Evolutionary conservation across 2,797 vertebrate species (phyloP).

Genomic region (Podarcis lilfordi): DNA sequence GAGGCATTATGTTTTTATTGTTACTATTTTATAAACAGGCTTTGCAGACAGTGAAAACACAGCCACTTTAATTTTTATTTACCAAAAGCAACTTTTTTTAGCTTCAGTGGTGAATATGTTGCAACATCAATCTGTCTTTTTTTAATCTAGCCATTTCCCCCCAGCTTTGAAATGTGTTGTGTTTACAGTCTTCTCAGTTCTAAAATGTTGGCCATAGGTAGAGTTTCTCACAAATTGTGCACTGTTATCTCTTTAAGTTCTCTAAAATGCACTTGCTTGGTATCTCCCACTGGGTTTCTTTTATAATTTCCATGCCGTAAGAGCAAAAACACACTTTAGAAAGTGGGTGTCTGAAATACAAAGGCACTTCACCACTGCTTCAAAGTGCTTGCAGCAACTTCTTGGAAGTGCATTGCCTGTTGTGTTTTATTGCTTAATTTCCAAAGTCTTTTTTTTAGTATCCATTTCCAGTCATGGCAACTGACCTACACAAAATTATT

Average conservation of each 20-base stretch:
- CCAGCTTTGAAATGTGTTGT: neutral
- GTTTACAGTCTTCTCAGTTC: neutral
- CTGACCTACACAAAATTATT: neutral
- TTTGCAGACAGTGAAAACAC: neutral
- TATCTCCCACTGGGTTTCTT: neutral
- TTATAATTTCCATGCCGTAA: neutral
- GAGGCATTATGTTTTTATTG: neutral
- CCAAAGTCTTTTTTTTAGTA: neutral
- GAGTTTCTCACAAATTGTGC: neutral
- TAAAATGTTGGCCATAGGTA: neutral
- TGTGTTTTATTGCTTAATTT: constrained; percentile 29
- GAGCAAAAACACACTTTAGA: fast-evolving
- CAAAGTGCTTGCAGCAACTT: neutral
- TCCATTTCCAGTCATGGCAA: neutral
- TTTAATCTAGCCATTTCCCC: neutral
- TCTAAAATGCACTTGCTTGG: neutral
- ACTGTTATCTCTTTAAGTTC: neutral
- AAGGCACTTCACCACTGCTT: neutral
- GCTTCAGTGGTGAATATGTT: neutral
- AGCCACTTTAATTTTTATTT: neutral
- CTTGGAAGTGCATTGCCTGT: neutral
- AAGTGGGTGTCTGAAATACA: neutral
- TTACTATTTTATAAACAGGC: fast-evolving
- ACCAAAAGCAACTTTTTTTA: neutral
- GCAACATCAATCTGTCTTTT: neutral